Base-by-base conservation (phyloP, 2,797 vertebrate species). In the Philypnodon macrostomus region DNA sequence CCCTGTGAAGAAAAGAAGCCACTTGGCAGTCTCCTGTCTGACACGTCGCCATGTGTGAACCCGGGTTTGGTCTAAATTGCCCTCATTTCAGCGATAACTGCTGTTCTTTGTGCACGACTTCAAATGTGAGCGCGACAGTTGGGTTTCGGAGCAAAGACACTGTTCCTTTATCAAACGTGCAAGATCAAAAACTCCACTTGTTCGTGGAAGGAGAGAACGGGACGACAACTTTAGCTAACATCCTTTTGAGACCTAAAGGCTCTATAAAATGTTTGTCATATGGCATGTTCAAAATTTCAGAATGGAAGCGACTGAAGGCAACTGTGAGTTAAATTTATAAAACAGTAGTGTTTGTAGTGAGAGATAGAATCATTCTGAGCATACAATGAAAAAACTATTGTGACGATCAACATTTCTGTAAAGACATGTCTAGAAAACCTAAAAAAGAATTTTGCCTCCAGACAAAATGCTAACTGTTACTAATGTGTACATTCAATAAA, bases 11-110 rank as follows among this genome's bases (percentile, higher is more conserved):
- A 30, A 42, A 27, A 15, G 3, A 27, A 11, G 9, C 23, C 37
- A 39, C 37, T 39, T 12, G 23, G 21, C 19, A 6, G 12, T 42
- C 39, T 42, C 14, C 15, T 4, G 24, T 42, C 23, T 44, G 41
- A 44, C 41, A 44, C 15, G 15, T 42, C 2, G 9, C 15, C 4
- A 16, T 29, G 26, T 30, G 26, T 44, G 26, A 44, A 41, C 23
- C 21, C 13, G n/a, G 11, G 27, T 45, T 31, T 31, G 26, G 26
- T 45, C 16, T 31, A 30, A 45, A 45, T 31, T 45, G 41, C 11
- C 41, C 41, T 45, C 40, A 17, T 42, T 42, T 42, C 34, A 16
- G 15, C 15, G 40, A 42, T 15, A 1, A 13, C 27, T 45, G 12
- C 10, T 31, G 5, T 31, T 15, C 31, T 5, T 31, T 4, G 24